A percentile compares a stretch with the other conserved stretches of the same genome.
These are phyloP conservation scores for Cotesia chilonis DNA, from an alignment of 1,140 invertebrate species.

Conservation along the genomic window DNA sequence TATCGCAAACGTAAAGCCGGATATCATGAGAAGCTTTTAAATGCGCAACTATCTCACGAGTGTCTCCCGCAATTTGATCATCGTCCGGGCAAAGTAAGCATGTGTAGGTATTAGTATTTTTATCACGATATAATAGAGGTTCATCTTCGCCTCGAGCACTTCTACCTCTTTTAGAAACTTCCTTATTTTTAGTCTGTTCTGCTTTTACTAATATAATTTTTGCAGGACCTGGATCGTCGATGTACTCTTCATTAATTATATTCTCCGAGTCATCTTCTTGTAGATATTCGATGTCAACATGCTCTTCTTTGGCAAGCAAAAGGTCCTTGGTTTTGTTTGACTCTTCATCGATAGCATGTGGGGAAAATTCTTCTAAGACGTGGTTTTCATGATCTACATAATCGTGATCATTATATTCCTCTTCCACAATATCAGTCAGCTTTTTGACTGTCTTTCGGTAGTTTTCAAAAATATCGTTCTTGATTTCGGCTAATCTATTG, in stretches of 20 bases:
- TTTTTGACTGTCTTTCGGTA: conserved; percentile 63
- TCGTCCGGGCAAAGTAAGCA: conserved; percentile 70
- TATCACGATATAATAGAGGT: conserved; percentile 63
- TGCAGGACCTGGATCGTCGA: conserved; percentile 40
- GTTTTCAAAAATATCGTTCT: conserved; percentile 59
- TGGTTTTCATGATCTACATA: conserved; percentile 57
- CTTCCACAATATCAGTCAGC: conserved; percentile 44
- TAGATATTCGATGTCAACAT: conserved; percentile 12
- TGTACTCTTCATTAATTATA: conserved; percentile 13
- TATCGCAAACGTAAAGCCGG: conserved; percentile 75
- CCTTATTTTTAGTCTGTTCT: conserved; percentile 48
- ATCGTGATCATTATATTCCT: conserved; percentile 62
- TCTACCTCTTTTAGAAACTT: conserved; percentile 38
- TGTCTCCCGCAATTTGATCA: conserved; percentile 63
- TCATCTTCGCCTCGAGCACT: conserved; percentile 42
- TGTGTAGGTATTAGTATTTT: conserved; percentile 63
- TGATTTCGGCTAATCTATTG: conserved; percentile 63
- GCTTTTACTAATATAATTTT: conserved; percentile 5
- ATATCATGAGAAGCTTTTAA: conserved; percentile 70
- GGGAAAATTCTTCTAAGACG: conserved; percentile 26
- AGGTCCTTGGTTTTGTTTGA: conserved; percentile 11
- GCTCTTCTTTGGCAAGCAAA: conserved; percentile 5
- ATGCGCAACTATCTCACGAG: conserved; percentile 71
- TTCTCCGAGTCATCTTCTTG: conserved; percentile 28
- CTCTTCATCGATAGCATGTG: conserved; percentile 37